Conservation (phyloP, 2,113 vertebrate genomes). For the Tichodroma muraria region DNA sequence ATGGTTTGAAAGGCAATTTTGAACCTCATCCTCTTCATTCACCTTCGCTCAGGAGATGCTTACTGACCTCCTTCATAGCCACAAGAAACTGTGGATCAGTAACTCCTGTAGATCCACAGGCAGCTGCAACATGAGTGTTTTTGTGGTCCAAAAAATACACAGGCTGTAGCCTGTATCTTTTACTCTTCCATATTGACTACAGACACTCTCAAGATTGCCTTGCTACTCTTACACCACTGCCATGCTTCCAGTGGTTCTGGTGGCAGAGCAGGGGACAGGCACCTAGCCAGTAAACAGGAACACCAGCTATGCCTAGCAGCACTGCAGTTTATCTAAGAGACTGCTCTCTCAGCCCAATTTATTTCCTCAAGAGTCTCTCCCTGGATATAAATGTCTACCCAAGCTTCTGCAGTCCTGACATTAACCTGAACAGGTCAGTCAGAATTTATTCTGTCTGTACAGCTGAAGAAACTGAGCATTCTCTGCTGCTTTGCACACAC, state of each 20-base stretch:
- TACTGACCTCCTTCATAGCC: neutral
- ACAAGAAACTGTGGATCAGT: neutral
- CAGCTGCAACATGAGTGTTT: neutral
- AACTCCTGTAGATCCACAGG: neutral
- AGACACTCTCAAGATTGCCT: neutral
- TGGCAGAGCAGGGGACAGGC: neutral
- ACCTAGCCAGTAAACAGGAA: neutral
- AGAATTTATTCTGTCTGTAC: neutral
- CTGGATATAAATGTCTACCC: neutral
- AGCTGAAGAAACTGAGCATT: neutral
- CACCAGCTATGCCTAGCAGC: neutral
- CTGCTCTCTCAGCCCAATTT: neutral
- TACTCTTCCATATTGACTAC: neutral
- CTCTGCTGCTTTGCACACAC: neutral
- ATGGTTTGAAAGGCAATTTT: neutral
- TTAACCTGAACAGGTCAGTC: neutral
- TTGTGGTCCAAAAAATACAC: neutral
- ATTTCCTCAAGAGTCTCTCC: neutral
- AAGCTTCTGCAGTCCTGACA: neutral
- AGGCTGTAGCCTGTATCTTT: neutral
- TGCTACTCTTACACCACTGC: neutral
- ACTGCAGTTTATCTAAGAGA: neutral
- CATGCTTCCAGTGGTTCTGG: neutral
- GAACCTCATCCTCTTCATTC: neutral
- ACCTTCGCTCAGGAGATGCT: neutral